Base-by-base conservation (phyloP, 1,140 invertebrate species). In the Solenopsis invicta region DNA sequence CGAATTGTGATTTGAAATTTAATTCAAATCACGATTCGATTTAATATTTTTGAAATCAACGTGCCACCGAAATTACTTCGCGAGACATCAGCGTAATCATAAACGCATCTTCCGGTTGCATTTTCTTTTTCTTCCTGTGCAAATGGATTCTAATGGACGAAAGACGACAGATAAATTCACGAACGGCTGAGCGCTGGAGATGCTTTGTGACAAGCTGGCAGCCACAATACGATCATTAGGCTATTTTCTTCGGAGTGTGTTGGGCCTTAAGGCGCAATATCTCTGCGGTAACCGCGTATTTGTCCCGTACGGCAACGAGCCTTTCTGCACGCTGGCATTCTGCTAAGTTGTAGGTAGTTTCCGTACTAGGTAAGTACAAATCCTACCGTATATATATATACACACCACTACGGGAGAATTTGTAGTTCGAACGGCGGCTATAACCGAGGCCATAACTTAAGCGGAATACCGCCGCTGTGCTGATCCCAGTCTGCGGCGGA, bases 361-460 rank as follows among this genome's bases (percentile, higher is more conserved):
- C 90, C 85, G 89, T 91, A 91, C 89, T 92, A 89, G 92, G 92
- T 88, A 91, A 91, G 89, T 93, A 93, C 92, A 92, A 93, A 93
- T 92, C 90, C 89, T 85, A 76, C 69, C 76, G 85, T 88, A 88
- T 41, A 41, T 54, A 34, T 61, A 50, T 34, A 9, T 88, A 92
- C 88, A 92, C 90, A 87, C 87, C 78, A 75, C 62, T 24, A 29
- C 86, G 77, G 64, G 88, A 89, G 89, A 93, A 93, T 93, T 93
- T 93, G 92, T 92, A 93, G 91, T 91, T 78, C 81, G 90, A 90
- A 92, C 91, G 88, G 89, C 87, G 85, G 78, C 85, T 87, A 91
- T 92, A 93, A 93, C 88, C 90, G 88, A 88, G 77, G 88, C 89
- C 87, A 90, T 93, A 93, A 93, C 87, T 93, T 92, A 91, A 88